Percentiles rank a stretch among this genome's conserved stretches.
Evolutionary conservation across 2,888 invertebrate species (phyloP).

Genomic region (Lissonota sp.): DNA sequence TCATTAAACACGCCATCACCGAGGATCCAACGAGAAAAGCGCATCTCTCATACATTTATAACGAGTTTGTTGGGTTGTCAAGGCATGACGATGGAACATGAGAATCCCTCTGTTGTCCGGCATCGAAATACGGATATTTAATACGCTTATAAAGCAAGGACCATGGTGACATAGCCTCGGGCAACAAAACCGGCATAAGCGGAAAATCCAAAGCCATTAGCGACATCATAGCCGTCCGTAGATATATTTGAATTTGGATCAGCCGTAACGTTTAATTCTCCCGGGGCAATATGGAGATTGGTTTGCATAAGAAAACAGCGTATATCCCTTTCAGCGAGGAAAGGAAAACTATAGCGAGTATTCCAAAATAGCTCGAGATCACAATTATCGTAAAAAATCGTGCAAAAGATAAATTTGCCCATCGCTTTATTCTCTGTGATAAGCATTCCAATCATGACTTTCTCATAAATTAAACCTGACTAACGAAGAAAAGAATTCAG

Average conservation of each 20-base stretch:
- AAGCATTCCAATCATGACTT: no score
- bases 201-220: slow-evolving; percentile 1
- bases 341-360: no score
- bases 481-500: no score
- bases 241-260: slow-evolving; percentile 17
- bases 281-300: neutral
- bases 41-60: slow-evolving; percentile 29
- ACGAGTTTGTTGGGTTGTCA: slow-evolving; percentile 29
- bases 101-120: neutral
- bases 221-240: neutral
- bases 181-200: neutral
- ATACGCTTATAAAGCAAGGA: slow-evolving; percentile 1
- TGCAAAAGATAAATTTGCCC: no score
- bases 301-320: neutral
- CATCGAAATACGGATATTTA: neutral
- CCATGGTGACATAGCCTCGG: neutral
- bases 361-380: no score
- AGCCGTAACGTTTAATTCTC: slow-evolving; percentile 4
- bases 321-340: no score
- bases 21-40: neutral
- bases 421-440: no score
- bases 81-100: neutral
- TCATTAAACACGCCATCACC: slow-evolving; percentile 13
- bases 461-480: no score
- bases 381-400: no score